Evolutionary conservation across 1,140 invertebrate genomes (phyloP), one percentile per base, ranked within the genome.

Genomic region (Neodiprion pinetum): DNA sequence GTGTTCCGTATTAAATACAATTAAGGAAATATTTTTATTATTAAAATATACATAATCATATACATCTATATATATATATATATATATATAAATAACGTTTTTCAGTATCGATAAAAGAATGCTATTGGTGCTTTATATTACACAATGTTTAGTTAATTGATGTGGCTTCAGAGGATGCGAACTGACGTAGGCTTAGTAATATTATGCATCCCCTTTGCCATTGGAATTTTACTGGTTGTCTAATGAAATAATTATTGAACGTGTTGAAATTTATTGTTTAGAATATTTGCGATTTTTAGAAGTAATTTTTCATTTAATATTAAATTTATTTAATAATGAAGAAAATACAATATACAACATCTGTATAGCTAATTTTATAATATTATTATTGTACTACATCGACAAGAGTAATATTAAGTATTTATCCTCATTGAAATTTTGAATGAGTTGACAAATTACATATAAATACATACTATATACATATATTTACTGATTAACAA

Each of bases 371-470:
- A 69, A 21, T 69, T 69, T 69, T 61, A 61, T 61, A 61, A 14
- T 61, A 61, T 61, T 11, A 40, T 40, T 40, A 69, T 69, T 23
- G 67, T 69, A 69, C 11, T 17, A 69, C 40, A 61, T 69, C 21
- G 40, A 11, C 67, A 69, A 5, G 67, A 10, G 67, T 69, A 69
- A 69, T 11, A 47, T 69, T 69, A 69, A 17, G 21, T 69, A 47
- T 69, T 69, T 69, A 69, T 69, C 10, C 40, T 69, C 67, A 69
- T 69, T 69, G 67, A 69, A 69, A 11, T 69, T 69, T 23, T 65
- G 17, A 69, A 69, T 23, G 53, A 61, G 53, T 47, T 14, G 67
- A 69, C 40, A 69, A 69, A 69, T 69, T 69, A 69, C 21, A 69
- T 69, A 69, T 23, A 69, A 23, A 69, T 61, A 61, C n/a, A 61